Percentiles rank a stretch among this genome's conserved stretches.
phyloP scores from a whole-genome alignment of 2,888 invertebrate species.

The Dendrolimus houi region DNA sequence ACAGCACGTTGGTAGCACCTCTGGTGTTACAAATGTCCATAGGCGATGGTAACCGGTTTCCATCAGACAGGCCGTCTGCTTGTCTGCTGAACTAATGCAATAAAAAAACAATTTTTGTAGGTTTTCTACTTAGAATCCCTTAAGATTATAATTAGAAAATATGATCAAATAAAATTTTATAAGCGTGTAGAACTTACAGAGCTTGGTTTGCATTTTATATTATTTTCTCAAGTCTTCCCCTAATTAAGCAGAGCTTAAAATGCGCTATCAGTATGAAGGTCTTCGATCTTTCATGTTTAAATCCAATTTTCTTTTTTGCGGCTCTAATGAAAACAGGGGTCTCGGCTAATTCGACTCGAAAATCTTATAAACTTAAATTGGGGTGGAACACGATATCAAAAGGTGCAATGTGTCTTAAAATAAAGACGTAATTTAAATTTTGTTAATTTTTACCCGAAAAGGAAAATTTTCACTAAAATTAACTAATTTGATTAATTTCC shows the following conservation, averaged over 20 bases:
- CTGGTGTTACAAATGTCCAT: too few species aligned
- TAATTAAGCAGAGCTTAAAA: constrained; percentile 46
- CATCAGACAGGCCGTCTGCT: too few species aligned
- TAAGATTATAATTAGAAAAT: neutral
- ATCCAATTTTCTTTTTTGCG: constrained; percentile 49
- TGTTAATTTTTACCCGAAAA: neutral
- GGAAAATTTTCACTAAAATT: neutral
- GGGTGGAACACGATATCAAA: constrained; percentile 40
- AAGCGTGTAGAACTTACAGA: neutral
- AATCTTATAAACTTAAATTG: constrained; percentile 39
- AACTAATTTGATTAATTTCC: neutral
- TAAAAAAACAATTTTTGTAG: neutral
- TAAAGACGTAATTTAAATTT: neutral
- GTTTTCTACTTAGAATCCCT: neutral
- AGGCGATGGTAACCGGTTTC: too few species aligned
- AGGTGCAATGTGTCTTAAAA: constrained; percentile 13
- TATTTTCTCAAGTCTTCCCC: constrained; percentile 24
- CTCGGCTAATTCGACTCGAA: constrained; percentile 44
- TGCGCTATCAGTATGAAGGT: constrained; percentile 20
- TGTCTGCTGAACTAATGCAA: neutral
- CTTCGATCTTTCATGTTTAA: constrained; percentile 48
- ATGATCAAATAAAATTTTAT: neutral
- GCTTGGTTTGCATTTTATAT: constrained; percentile 2
- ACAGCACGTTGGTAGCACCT: too few species aligned
- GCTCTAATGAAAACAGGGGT: constrained; percentile 41